Evolutionary conservation across 2,113 vertebrate species (phyloP), one percentile per base, ranked within the genome.

Genomic region (Ciconia maguari): DNA sequence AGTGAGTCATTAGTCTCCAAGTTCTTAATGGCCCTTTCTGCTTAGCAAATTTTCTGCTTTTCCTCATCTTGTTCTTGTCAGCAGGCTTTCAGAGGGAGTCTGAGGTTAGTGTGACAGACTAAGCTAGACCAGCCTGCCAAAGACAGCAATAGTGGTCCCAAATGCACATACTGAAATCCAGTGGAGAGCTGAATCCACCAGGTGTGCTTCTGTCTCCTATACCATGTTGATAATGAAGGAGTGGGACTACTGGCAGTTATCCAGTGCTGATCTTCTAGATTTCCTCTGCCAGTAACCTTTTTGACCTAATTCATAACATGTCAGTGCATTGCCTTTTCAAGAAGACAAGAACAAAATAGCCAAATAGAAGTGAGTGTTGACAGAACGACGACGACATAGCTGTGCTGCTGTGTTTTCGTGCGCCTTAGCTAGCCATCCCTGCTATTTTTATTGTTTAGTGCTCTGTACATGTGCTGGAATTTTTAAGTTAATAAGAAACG

Each of bases 291-390:
- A 83, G 16, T 61, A 51, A 74, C 19, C 52, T 42, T 68, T 76
- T 41, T 46, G 78, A 34, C 52, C 38, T 20, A 26, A 46, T 69
- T 77, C 25, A 19, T 55, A 17, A 38, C 0, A 0, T 70, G 41
- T 36, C 29, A 4, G 32, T 81, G 46, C 36, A 18, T 6, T 90
- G 82, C 25, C 58, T 89, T 61, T 86, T 54, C 62, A 60, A 60
- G 51, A 68, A 44, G 48, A 27, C 22, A 17, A 46, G 48, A 24
- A 14, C 32, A 58, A 13, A 36, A 21, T 9, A 54, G 15, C 44
- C 17, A 4, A 72, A 54, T 11, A 42, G 70, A 66, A 25, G 22
- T 2, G 14, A 46, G n/a, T 34, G 9, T 30, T 64, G 41, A 62
- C 16, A 55, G 48, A 84, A 17, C 13, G n/a, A 4, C 25, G 5